phyloP scores from a whole-genome alignment of 2,888 invertebrate genomes.

The Clistopyga incitator region DNA sequence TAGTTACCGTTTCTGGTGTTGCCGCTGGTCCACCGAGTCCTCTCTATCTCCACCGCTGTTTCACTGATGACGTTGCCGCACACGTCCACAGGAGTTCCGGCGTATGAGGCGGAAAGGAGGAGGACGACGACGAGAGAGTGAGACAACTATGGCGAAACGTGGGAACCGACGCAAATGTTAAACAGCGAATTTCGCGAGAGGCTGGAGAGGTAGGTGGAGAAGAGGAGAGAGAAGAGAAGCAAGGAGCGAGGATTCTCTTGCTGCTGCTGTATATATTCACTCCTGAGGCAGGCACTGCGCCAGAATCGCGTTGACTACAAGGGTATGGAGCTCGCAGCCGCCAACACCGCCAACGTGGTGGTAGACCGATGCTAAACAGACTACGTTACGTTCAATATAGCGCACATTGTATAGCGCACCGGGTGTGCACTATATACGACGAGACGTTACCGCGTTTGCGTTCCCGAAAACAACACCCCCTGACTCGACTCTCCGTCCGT shows the following conservation, averaged over 20 bases:
- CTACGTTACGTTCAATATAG: conserved; percentile 48
- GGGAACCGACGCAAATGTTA: conserved; percentile 58
- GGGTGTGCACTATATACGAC: conserved; percentile 12
- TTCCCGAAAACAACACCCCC: conserved; percentile 46
- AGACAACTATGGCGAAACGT: conserved; percentile 40
- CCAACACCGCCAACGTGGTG: conserved; percentile 36
- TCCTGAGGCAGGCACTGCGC: conserved; percentile 55
- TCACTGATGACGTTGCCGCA: conserved; percentile 30
- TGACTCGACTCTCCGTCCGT: conserved; percentile 1
- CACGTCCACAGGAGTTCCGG: conserved; percentile 26
- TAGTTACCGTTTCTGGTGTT: conserved; percentile 50
- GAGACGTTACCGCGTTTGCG: conserved; percentile 33
- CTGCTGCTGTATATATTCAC: conserved; percentile 34
- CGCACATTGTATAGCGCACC: conserved; percentile 19
- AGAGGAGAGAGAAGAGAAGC: neutral
- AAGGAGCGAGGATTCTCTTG: conserved; percentile 3
- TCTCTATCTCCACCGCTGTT: conserved; percentile 26
- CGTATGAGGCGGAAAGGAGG: conserved; percentile 7
- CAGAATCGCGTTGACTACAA: conserved; percentile 52
- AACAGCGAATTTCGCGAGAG: conserved; percentile 49
- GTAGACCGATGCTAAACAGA: conserved; percentile 58
- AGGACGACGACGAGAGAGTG: too few species aligned
- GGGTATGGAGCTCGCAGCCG: conserved; percentile 26
- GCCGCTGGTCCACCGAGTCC: conserved; percentile 45
- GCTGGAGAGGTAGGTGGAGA: conserved; percentile 15